These are phyloP conservation scores for Acropternis orthonyx DNA, from an alignment of 2,797 vertebrate species.

Conservation along the genomic window DNA sequence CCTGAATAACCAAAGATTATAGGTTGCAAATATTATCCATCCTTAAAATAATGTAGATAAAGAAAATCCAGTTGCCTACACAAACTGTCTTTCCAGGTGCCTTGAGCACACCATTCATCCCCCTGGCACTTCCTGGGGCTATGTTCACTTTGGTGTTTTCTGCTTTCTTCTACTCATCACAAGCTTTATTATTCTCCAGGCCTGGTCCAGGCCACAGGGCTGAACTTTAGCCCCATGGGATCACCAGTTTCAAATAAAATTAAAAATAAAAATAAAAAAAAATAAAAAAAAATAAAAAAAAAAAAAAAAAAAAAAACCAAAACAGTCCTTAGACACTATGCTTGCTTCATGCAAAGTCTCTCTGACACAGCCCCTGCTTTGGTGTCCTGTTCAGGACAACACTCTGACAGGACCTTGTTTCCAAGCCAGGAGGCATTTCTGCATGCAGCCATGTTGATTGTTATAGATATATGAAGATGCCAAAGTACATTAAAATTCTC, in stretches of 20 bases:
- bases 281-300: neutral
- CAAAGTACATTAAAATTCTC: neutral
- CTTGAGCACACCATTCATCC: neutral
- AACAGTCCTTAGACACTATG: neutral
- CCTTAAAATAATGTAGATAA: neutral
- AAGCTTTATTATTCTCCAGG: neutral
- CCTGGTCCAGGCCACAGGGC: neutral
- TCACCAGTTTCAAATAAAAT: neutral
- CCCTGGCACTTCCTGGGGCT: neutral
- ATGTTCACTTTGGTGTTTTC: neutral
- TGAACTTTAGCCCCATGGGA: neutral
- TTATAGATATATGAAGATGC: neutral
- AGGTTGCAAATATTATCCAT: neutral
- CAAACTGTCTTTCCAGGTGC: neutral
- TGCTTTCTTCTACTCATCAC: neutral
- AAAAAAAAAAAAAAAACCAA: neutral
- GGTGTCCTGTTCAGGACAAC: neutral
- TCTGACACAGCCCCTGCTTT: neutral
- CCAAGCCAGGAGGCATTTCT: neutral
- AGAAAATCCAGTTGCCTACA: neutral
- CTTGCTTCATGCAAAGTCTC: neutral
- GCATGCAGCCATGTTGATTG: accelerated
- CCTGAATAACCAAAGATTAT: neutral
- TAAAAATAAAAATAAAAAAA: neutral
- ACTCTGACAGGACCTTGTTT: neutral